Base-by-base conservation (phyloP, 2,888 invertebrate genomes). In the Papilio gigon region DNA sequence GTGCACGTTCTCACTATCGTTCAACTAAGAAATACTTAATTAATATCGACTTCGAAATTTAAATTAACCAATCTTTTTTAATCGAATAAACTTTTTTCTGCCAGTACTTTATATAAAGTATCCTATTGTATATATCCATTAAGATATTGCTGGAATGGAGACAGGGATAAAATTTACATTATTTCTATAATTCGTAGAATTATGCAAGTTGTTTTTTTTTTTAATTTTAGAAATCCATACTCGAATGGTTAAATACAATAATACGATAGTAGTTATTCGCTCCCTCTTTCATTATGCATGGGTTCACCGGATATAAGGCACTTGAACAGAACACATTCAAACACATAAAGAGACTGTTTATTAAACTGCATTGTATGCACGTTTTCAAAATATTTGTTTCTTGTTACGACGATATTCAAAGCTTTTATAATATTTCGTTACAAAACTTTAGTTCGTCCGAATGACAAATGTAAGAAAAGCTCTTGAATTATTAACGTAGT, bases 241-340 rank as follows among this genome's bases (percentile, higher is more conserved):
- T 44, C 6, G 20, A 9, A 9, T 40, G 4, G 37, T 1, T 40
- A 17, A 47, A 22, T 8, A 83, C 84, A 85, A 90, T 87, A 84
- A 87, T 86, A 86, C n/a, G n/a, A 77, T 87, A 82, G 85, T 86
- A 81, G 74, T 83, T 78, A 86, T n/a, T 27, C 89, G 89, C 79
- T 80, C 74, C 78, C 81, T 80, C 84, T 79, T 81, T 79, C 81
- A 81, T 80, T 25, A 30, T 27, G 30, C 50, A 59, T 6, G 44
- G 50, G 25, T 9, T 56, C 27, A n/a, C 53, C 27, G 30, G 53
- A 56, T 56, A 56, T 56, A 56, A 30, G 53, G 9, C 9, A 56
- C 53, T 56, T 56, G 53, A n/a, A 9, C 53, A 30, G 17, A 30
- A 56, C 53, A 56, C 53, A 30, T 30, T 56, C 53, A 14, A 53